A percentile compares a stretch with the other conserved stretches of the same genome.
These are phyloP conservation scores for Crypturellus undulatus DNA, from an alignment of 2,113 vertebrate genomes.

Conservation along the genomic window DNA sequence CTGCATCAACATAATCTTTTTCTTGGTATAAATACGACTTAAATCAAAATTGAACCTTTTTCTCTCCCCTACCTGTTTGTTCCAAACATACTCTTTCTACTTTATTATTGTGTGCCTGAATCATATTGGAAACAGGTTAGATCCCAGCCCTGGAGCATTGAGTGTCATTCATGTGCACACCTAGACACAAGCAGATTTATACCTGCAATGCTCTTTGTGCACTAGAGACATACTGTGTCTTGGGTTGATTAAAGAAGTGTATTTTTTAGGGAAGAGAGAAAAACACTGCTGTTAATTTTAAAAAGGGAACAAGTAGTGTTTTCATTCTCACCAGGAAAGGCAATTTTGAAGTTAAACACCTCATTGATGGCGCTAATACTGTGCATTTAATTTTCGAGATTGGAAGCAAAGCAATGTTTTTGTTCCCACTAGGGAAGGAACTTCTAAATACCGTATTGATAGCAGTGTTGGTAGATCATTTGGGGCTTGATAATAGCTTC, in stretches of 20 bases:
- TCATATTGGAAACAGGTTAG: not conserved
- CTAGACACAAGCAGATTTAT: not conserved
- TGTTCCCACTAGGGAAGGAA: conserved; percentile 64
- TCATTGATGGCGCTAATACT: conserved; percentile 70
- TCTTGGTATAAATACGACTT: not conserved
- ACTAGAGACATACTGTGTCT: not conserved
- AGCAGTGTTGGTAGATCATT: conserved; percentile 40
- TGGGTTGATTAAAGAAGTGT: not conserved
- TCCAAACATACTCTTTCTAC: not conserved
- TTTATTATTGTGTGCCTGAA: not conserved
- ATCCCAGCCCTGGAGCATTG: not conserved
- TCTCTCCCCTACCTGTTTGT: not conserved
- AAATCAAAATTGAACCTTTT: not conserved
- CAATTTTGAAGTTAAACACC: conserved; percentile 77
- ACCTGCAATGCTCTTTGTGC: not conserved
- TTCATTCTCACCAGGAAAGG: conserved; percentile 76
- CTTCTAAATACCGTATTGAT: conserved; percentile 69
- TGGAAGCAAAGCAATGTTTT: conserved; percentile 70
- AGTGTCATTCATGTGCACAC: fast-evolving
- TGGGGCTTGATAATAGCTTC: conserved; percentile 58
- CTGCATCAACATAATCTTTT: not conserved
- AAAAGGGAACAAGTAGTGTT: conserved; percentile 64
- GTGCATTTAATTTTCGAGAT: conserved; percentile 73
- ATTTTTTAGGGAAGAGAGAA: not conserved
- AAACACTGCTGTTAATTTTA: conserved; percentile 49